Evolutionary conservation across 2,797 vertebrate species (phyloP).

Genomic region (Paedocypris micromegethes): DNA sequence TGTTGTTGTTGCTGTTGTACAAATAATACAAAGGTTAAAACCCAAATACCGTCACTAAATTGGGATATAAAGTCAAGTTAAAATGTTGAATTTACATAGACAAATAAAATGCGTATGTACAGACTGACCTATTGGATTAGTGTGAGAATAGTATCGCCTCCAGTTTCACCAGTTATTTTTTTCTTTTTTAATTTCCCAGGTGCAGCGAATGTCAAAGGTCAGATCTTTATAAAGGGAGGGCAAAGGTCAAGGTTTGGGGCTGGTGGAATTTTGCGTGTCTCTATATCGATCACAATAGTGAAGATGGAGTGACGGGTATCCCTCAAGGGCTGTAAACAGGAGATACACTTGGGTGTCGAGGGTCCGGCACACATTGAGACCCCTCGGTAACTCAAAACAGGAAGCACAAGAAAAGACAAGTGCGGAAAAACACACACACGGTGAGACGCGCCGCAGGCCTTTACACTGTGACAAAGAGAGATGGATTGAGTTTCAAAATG

Average conservation of each 20-base stretch:
- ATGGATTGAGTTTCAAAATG: conserved; percentile 29
- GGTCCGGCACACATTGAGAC: conserved; percentile 42
- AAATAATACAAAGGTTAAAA: too few species aligned
- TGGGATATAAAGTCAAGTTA: too few species aligned
- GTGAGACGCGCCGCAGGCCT: conserved; percentile 62
- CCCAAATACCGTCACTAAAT: too few species aligned
- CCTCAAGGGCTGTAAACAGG: conserved; percentile 64
- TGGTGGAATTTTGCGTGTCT: conserved; percentile 64
- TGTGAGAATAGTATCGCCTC: too few species aligned
- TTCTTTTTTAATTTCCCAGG: conserved; percentile 60
- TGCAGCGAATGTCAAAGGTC: conserved; percentile 62
- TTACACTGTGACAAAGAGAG: conserved; percentile 39
- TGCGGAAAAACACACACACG: conserved; percentile 63
- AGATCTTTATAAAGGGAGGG: conserved; percentile 53
- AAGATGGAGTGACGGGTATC: conserved; percentile 64
- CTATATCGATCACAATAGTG: conserved; percentile 60
- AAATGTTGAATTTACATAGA: too few species aligned
- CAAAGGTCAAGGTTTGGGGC: conserved; percentile 58
- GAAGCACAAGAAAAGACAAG: conserved; percentile 61
- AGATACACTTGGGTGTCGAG: conserved; percentile 51
- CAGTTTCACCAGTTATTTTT: not conserved
- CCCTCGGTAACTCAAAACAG: conserved; percentile 63
- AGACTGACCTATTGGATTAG: too few species aligned
- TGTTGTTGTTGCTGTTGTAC: too few species aligned
- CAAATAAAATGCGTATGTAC: conserved; percentile 2